Base-by-base conservation (phyloP, 2,113 vertebrate genomes). In the Chamaea fasciata region DNA sequence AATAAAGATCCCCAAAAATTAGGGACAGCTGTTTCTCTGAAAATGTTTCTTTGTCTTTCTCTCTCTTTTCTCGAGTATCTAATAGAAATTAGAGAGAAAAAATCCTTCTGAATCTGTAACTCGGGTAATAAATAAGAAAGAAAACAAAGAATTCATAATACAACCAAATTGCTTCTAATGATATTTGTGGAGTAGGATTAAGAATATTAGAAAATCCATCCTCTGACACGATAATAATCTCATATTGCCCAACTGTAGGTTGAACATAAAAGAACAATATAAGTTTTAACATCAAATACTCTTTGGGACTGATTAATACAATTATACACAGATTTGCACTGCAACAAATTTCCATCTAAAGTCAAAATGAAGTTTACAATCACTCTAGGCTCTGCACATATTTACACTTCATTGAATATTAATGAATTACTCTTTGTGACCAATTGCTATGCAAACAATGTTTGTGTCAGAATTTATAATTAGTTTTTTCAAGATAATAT, bases 371-470 rank as follows among this genome's bases (percentile, higher is more conserved):
- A 98, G 95, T 97, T 98, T 98, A 97, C 97, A 97, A 96, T 94
- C 21, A 52, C 96, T 96, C 59, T 79, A 98, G 96, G 95, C 93
- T 96, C 90, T 97, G 71, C 88, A 95, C 86, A 97, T 97, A 97
- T 98, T 97, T 97, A 94, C 71, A 93, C 82, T 97, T 97, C 94
- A 97, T 96, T 97, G 95, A 97, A 97, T 98, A 98, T 98, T 98
- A 98, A 98, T 98, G 77, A 97, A 96, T 97, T 98, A 98, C 62
- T 98, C 93, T 96, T 97, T 98, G 91, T 96, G 91, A 97, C 90
- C 97, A 97, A 97, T 95, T 97, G 97, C 95, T 98, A 98, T 97
- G 97, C 89, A 98, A 98, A 98, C 96, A 92, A 77, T 50, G 62
- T 23, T 65, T 89, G 83, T 97, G 92, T 96, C 94, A 97, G 94